Percentiles rank a stretch among this genome's conserved stretches.
Conservation (phyloP, 2,888 invertebrate species). For the Drosophila meridionalis region DNA sequence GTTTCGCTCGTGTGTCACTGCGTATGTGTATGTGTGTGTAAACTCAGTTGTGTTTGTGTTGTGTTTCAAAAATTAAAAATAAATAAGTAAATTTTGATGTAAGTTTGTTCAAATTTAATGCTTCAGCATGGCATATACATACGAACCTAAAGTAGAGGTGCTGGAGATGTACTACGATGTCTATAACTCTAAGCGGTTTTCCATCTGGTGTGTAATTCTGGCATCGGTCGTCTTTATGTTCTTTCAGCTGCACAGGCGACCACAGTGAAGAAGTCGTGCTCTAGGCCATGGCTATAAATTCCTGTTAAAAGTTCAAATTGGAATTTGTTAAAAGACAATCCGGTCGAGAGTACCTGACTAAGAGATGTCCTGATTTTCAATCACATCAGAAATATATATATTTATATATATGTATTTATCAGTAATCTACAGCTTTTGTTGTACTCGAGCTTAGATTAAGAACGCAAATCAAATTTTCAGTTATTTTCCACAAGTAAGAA, state of each 20-base stretch:
- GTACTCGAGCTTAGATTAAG: too few relatives aligned
- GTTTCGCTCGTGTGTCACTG: background rate
- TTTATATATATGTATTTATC: too few relatives aligned
- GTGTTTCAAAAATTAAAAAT: constrained; percentile 4
- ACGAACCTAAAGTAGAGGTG: constrained; percentile 13
- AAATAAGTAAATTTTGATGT: background rate
- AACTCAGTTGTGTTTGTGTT: constrained; percentile 19
- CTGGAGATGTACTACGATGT: constrained; percentile 57
- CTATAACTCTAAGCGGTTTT: constrained; percentile 35
- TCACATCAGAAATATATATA: too few relatives aligned
- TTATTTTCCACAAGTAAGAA: too few relatives aligned
- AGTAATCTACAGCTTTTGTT: too few relatives aligned
- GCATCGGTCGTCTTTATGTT: constrained; percentile 34
- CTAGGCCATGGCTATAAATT: background rate
- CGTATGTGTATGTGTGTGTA: constrained; percentile 3
- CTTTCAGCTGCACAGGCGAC: constrained; percentile 9
- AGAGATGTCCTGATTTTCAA: background rate
- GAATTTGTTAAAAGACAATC: background rate
- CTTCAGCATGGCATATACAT: constrained; percentile 16
- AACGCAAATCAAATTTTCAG: too few relatives aligned
- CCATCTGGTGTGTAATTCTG: constrained; percentile 37
- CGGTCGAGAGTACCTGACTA: background rate
- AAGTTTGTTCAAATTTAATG: constrained; percentile 8
- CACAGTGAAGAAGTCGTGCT: background rate
- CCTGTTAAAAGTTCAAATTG: background rate